Base-by-base conservation (phyloP, 2,113 vertebrate genomes). In the Hemicordylus capensis region DNA sequence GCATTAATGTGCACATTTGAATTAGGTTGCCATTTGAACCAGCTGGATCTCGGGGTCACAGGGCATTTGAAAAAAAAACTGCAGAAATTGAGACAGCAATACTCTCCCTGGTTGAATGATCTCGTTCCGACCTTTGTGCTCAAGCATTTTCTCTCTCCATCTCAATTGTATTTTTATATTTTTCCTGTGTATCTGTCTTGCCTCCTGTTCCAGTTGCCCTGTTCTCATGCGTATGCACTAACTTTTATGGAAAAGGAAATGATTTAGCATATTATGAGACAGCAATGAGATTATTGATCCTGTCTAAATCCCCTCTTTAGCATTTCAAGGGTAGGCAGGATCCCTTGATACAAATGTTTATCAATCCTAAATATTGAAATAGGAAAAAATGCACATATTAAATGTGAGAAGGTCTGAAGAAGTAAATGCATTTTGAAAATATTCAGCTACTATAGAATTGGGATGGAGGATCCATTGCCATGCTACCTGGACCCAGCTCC, bases 281-380 rank as follows among this genome's bases (percentile, higher is more conserved):
- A 58, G 66, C 63, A 6, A 4, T 86, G 85, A 8, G 12, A 6
- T 72, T 85, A 79, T 79, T 86, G 59, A 76, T 48, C 76, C 9
- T 76, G 51, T 88, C 88, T 51, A 88, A 87, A 81, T 87, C 87
- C 84, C 26, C 66, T 73, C 80, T 89, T 89, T 58, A 72, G 42
- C 46, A 87, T 91, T 86, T 63, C 86, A 19, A 17, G 77, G 56
- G 66, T 28, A 88, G 88, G 63, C 80, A 85, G 34, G 86, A 88
- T 86, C 75, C 58, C 22, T 15, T 81, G 61, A 44, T 74, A 44
- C 44, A 26, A 84, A 64, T 85, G 24, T 1, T 31, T 85, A 11
- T 63, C 63, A 74, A 56, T 0, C 59, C 37, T 39, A 42, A 83
- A 44, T 14, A 79, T n/a, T 89, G 64, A 56, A n/a, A 19, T 70